phyloP scores from a whole-genome alignment of 1,140 invertebrate species.

The Papilio polyxenes region DNA sequence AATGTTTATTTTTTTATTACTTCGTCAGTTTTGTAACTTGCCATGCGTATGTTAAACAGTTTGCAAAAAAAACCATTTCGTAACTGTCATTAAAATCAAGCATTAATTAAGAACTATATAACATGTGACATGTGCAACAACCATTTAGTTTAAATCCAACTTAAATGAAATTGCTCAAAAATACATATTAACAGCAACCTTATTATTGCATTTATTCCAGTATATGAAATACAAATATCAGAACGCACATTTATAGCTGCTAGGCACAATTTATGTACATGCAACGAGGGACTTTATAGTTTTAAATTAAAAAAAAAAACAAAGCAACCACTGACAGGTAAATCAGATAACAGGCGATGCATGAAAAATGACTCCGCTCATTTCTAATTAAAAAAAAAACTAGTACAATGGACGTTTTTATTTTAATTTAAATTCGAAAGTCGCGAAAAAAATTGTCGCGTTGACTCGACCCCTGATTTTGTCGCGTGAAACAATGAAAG shows the following conservation, averaged over 20 bases:
- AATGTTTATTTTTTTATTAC: background rate
- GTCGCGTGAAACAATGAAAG: constrained; percentile 69
- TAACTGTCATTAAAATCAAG: constrained; percentile 2
- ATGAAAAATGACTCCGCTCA: constrained; percentile 77
- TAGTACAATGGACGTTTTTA: constrained; percentile 59
- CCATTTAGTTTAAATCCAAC: constrained; percentile 11
- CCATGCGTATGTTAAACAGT: background rate
- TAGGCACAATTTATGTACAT: constrained; percentile 39
- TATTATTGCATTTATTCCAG: constrained; percentile 47
- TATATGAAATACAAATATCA: constrained; percentile 40
- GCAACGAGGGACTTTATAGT: constrained; percentile 38
- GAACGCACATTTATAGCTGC: constrained; percentile 30
- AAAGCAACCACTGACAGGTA: constrained; percentile 66
- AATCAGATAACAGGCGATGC: constrained; percentile 78
- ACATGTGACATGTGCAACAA: background rate
- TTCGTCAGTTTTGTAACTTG: background rate
- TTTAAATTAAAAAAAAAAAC: constrained; percentile 54
- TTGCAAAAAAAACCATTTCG: background rate
- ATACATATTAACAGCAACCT: constrained; percentile 40
- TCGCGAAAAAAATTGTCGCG: constrained; percentile 60
- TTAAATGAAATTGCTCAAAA: background rate
- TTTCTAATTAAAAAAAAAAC: constrained; percentile 76
- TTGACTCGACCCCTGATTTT: constrained; percentile 51
- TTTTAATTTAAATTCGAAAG: constrained; percentile 65
- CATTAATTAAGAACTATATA: background rate